Evolutionary conservation across 2,113 vertebrate genomes (phyloP).

Genomic region (Suncus etruscus): DNA sequence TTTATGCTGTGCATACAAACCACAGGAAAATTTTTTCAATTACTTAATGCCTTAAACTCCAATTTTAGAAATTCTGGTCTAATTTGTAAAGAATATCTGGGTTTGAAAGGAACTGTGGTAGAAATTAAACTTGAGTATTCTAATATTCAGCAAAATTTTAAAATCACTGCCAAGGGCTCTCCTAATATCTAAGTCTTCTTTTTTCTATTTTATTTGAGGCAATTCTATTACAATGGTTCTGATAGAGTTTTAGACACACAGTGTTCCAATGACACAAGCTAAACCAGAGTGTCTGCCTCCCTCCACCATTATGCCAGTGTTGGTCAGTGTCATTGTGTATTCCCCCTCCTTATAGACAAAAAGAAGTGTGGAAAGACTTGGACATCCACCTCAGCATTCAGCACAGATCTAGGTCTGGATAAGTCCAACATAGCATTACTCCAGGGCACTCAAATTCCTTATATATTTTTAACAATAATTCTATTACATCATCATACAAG

Average conservation of each 20-base stretch:
- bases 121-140: not conserved
- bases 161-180: not conserved
- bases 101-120: not conserved
- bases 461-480: conserved; percentile 63
- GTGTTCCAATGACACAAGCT: too few species aligned
- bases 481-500: conserved; percentile 51
- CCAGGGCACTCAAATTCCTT: conserved; percentile 68
- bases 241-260: too few species aligned
- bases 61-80: not conserved
- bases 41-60: not conserved
- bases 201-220: too few species aligned
- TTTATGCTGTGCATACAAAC: not conserved
- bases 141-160: not conserved
- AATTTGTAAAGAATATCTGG: not conserved
- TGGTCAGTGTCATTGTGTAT: too few species aligned
- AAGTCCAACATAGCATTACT: conserved; percentile 44
- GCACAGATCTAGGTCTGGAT: not conserved
- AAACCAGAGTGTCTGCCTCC: too few species aligned
- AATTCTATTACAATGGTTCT: not conserved
- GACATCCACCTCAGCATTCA: not conserved
- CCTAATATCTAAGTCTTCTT: not conserved
- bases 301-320: too few species aligned
- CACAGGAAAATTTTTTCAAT: not conserved
- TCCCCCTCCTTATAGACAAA: not conserved
- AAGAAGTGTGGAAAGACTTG: not conserved